These are phyloP conservation scores for Chrysolina oricalcia DNA, from an alignment of 2,888 invertebrate genomes.

Conservation along the genomic window DNA sequence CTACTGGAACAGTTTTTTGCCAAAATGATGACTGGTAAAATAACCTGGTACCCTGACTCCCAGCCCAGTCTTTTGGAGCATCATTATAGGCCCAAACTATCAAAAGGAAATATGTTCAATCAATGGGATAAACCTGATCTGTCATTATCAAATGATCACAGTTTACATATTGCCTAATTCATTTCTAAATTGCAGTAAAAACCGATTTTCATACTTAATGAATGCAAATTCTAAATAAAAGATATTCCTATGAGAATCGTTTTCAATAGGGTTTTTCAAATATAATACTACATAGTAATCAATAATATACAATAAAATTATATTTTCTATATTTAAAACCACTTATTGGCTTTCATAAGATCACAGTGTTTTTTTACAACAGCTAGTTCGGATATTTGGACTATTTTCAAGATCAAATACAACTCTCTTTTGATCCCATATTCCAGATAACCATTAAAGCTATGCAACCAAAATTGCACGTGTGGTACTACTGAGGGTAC, in stretches of 20 bases:
- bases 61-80: too few relatives aligned
- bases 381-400: too few relatives aligned
- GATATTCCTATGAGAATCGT: background rate
- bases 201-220: background rate
- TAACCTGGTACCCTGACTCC: too few relatives aligned
- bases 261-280: background rate
- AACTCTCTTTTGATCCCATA: background rate
- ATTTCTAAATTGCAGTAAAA: background rate
- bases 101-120: too few relatives aligned
- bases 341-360: background rate
- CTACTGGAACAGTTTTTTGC: too few relatives aligned
- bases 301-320: slow-evolving; percentile 1
- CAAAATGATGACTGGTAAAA: too few relatives aligned
- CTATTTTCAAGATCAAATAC: background rate
- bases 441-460: too few relatives aligned
- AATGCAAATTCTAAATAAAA: background rate
- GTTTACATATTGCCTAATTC: background rate
- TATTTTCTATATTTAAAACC: background rate
- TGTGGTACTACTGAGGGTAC: too few relatives aligned
- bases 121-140: background rate
- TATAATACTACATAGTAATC: background rate
- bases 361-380: background rate
- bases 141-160: slow-evolving; percentile 6
- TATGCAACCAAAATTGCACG: too few relatives aligned
- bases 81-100: too few relatives aligned